Evolutionary conservation across 1,140 invertebrate genomes (phyloP), one percentile per base, ranked within the genome.

Genomic region (Drosophila asahinai): DNA sequence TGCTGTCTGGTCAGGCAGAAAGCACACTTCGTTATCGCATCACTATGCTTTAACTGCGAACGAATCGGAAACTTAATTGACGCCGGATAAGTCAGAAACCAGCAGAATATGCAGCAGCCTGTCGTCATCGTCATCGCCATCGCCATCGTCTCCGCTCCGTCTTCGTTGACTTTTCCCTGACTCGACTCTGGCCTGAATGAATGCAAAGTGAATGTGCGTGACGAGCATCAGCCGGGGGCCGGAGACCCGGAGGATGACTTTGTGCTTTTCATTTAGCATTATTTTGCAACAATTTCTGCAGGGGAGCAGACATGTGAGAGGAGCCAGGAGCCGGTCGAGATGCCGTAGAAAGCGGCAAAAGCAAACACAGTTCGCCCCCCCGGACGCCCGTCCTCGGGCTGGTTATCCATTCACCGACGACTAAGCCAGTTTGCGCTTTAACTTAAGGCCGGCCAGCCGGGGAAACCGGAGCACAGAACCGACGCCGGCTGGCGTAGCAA

Each of bases 231-330:
- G 43, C 40, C 40, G 17, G 67, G 58, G 36, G 38, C 19, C 14
- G 42, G 25, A 25, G 47, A 38, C 57, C 36, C 54, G n/a, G 27
- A 54, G 66, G 75, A 91, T 91, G 87, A 91, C 87, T 91, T 77
- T 83, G 77, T 83, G 87, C 83, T 91, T 91, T 91, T 91, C 87
- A 87, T 87, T 87, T 83, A 87, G 78, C 83, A 87, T 91, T 86
- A 91, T 91, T 91, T 74, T 81, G 84, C 84, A 87, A 87, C 74
- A 90, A 72, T 84, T 87, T 83, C 58, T 47, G 43, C 62, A 30
- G 45, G 52, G 38, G 33, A 36, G 66, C 77, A 71, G 67, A 60
- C 74, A 86, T 86, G 42, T 78, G 82, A 60, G 67, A 47, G 55
- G 40, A 70, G 27, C 47, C 11, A 11, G 54, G 30, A 70, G 30